These are phyloP conservation scores for Xestia rhomboidea DNA, from an alignment of 2,888 invertebrate species.

Conservation along the genomic window DNA sequence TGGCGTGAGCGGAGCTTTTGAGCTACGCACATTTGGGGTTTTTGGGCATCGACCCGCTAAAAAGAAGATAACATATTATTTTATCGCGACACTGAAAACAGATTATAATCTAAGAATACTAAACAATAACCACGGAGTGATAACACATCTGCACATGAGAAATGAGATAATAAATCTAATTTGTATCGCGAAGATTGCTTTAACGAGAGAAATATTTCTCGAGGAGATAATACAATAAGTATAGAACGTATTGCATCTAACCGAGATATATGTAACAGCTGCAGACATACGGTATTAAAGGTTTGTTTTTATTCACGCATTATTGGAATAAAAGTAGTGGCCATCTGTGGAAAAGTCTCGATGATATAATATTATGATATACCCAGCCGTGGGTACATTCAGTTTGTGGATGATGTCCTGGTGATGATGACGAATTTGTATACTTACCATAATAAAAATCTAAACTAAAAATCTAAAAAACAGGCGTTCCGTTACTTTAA, in stretches of 20 bases:
- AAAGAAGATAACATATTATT: not conserved
- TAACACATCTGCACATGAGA: conserved; percentile 39
- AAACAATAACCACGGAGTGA: not conserved
- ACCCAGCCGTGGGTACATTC: not conserved
- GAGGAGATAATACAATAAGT: conserved; percentile 41
- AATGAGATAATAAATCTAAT: conserved; percentile 56
- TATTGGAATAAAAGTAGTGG: not conserved
- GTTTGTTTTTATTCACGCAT: not conserved
- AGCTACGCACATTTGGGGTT: not conserved
- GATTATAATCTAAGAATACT: conserved; percentile 4
- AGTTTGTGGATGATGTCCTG: not conserved
- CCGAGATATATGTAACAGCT: not conserved
- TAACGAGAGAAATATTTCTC: conserved; percentile 47
- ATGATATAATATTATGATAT: not conserved
- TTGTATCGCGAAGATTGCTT: conserved; percentile 29
- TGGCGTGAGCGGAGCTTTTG: not conserved
- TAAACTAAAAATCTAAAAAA: not conserved
- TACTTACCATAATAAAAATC: not conserved
- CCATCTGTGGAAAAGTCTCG: not conserved
- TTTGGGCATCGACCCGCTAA: not conserved
- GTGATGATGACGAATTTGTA: not conserved
- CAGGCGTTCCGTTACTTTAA: no score
- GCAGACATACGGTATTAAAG: not conserved
- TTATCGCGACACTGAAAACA: not conserved
- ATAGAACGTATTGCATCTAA: conserved; percentile 11